These are phyloP conservation scores for Chionodraco myersi DNA, from an alignment of 2,113 vertebrate species.

Conservation along the genomic window DNA sequence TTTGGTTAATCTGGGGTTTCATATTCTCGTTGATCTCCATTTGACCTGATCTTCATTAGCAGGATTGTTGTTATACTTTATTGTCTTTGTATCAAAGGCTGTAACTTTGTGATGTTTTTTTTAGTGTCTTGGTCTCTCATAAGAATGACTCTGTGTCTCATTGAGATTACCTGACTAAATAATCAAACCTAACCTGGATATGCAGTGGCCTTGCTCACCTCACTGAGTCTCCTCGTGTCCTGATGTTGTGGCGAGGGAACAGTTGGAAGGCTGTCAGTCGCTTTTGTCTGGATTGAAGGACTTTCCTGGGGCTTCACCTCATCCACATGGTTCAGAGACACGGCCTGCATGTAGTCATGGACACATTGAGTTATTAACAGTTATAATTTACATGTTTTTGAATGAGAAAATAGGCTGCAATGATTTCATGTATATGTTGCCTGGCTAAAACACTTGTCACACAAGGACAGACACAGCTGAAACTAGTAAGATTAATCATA, in stretches of 20 bases:
- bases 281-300: constrained; percentile 35
- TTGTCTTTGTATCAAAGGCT: too few relatives aligned
- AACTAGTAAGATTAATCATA: not conserved
- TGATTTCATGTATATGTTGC: not conserved
- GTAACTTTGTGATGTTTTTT: too few relatives aligned
- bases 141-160: too few relatives aligned
- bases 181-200: constrained; percentile 61
- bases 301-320: constrained; percentile 66
- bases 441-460: not conserved
- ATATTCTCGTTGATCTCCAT: too few relatives aligned
- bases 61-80: too few relatives aligned
- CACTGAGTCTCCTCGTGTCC: constrained; percentile 55
- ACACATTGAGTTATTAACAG: constrained; percentile 28
- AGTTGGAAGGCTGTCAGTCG: constrained; percentile 30
- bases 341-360: constrained; percentile 76
- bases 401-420: not conserved
- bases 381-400: not conserved
- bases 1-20: not conserved
- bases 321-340: constrained; percentile 82
- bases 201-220: constrained; percentile 84
- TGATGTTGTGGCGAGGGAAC: constrained; percentile 14
- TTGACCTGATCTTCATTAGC: too few relatives aligned
- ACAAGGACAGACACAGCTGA: not conserved
- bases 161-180: not conserved
- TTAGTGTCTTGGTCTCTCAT: too few relatives aligned